Conservation (phyloP, 2,113 vertebrate genomes). For the Brachirus orientalis region DNA sequence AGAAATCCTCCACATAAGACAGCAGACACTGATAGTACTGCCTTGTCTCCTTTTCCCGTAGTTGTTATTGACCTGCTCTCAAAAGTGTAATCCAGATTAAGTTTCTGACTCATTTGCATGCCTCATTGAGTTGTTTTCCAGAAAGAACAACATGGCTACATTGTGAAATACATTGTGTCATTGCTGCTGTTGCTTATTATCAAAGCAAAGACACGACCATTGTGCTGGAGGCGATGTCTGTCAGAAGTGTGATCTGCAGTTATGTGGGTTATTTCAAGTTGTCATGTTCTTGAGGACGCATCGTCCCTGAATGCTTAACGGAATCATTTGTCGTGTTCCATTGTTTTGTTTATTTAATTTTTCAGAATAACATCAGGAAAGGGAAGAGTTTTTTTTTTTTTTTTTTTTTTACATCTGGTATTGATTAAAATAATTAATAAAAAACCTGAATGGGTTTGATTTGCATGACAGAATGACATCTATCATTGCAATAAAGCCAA, state of each 20-base stretch:
- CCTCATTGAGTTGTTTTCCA: constrained; percentile 38
- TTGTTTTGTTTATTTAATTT: neutral
- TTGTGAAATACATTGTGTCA: constrained; percentile 25
- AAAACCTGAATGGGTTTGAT: no score
- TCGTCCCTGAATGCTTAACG: neutral
- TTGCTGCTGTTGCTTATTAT: constrained; percentile 35
- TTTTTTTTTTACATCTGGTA: no score
- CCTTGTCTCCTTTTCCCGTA: constrained; percentile 2
- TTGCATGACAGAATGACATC: no score
- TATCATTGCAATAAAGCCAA: no score
- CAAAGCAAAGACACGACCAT: constrained; percentile 22
- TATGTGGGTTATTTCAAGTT: constrained; percentile 25
- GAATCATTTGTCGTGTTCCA: neutral
- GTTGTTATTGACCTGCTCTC: constrained; percentile 1
- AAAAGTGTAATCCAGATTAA: constrained; percentile 15
- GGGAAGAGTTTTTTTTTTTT: no score
- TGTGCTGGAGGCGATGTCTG: constrained; percentile 32
- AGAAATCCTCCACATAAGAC: no score
- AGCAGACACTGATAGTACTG: no score
- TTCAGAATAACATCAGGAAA: neutral
- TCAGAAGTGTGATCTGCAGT: constrained; percentile 26
- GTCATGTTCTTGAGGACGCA: constrained; percentile 3
- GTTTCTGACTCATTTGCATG: constrained; percentile 33
- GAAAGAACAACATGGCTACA: constrained; percentile 10
- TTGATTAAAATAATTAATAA: neutral